Percentiles rank a stretch among this genome's conserved stretches.
Conservation (phyloP, 2,888 invertebrate species). For the Lypha dubia region DNA sequence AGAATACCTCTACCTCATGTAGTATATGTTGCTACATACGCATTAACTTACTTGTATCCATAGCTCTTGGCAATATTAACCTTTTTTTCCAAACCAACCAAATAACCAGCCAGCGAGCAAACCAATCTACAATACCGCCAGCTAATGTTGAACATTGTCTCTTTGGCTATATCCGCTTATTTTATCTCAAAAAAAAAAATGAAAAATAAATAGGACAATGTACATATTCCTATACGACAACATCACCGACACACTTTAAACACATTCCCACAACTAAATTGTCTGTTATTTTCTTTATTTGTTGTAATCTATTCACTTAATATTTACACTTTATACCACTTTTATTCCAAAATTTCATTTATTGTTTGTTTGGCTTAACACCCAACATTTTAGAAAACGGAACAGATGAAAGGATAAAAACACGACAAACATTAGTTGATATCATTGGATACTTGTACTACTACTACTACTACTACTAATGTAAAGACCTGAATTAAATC, state of each 20-base stretch:
- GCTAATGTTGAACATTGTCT: conserved; percentile 67
- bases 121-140: conserved; percentile 32
- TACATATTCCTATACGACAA: not conserved
- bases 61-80: conserved; percentile 50
- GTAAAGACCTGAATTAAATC: conserved; percentile 19
- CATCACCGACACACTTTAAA: conserved; percentile 13
- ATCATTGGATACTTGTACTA: conserved; percentile 9
- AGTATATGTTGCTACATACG: conserved; percentile 43
- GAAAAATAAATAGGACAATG: too few relatives aligned
- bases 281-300: conserved; percentile 54
- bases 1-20: conserved; percentile 46
- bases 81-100: conserved; percentile 35
- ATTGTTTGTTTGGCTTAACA: conserved; percentile 71
- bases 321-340: conserved; percentile 67
- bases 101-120: conserved; percentile 40
- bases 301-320: conserved; percentile 63
- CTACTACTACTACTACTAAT: not conserved
- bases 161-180: conserved; percentile 65
- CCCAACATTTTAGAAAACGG: conserved; percentile 48
- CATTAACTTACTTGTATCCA: not conserved
- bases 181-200: conserved; percentile 14
- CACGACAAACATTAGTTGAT: conserved; percentile 22
- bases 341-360: conserved; percentile 66
- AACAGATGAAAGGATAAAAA: conserved; percentile 37
- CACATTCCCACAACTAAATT: conserved; percentile 54